Evolutionary conservation across 2,888 invertebrate genomes (phyloP).

Genomic region (Hirtodrosophila alboralis): DNA sequence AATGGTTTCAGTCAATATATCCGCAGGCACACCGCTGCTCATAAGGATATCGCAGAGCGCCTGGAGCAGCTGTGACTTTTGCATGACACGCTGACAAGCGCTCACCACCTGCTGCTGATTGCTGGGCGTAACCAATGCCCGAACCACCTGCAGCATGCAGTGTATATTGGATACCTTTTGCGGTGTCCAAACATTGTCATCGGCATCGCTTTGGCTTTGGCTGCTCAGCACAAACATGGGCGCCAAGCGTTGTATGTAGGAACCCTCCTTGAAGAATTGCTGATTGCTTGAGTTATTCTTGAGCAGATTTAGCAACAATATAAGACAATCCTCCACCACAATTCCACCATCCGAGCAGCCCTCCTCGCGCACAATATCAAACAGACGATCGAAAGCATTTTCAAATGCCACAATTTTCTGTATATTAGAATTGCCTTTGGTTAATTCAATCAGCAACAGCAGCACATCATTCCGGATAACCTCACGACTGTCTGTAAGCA

Average conservation of each 20-base stretch:
- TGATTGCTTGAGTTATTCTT: slow-evolving; percentile 98
- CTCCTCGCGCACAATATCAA: slow-evolving; percentile 96
- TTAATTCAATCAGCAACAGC: slow-evolving; percentile 94
- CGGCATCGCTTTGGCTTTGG: slow-evolving; percentile 85
- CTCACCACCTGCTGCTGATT: slow-evolving; percentile 93
- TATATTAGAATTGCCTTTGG: slow-evolving; percentile 95
- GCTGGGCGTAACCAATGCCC: slow-evolving; percentile 96
- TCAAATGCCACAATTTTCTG: slow-evolving; percentile 99
- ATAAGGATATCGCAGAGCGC: slow-evolving; percentile 95
- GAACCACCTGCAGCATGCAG: slow-evolving; percentile 94
- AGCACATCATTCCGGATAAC: slow-evolving; percentile 97
- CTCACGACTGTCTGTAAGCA: slow-evolving; percentile 96
- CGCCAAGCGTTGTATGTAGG: slow-evolving; percentile 94
- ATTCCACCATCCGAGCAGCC: slow-evolving; percentile 98
- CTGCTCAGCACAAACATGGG: slow-evolving; percentile 92
- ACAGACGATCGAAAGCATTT: slow-evolving; percentile 97
- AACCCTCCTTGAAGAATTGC: slow-evolving; percentile 99
- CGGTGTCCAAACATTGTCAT: slow-evolving; percentile 93
- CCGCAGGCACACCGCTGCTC: slow-evolving; percentile 98
- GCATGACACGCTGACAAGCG: slow-evolving; percentile 95
- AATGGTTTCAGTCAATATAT: slow-evolving; percentile 97
- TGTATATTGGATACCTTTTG: slow-evolving; percentile 98
- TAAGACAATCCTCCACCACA: slow-evolving; percentile 98
- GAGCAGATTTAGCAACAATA: slow-evolving; percentile 95
- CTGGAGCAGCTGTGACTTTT: slow-evolving; percentile 91